phyloP scores from a whole-genome alignment of 2,888 invertebrate genomes.

The Augochlorella aurata region DNA sequence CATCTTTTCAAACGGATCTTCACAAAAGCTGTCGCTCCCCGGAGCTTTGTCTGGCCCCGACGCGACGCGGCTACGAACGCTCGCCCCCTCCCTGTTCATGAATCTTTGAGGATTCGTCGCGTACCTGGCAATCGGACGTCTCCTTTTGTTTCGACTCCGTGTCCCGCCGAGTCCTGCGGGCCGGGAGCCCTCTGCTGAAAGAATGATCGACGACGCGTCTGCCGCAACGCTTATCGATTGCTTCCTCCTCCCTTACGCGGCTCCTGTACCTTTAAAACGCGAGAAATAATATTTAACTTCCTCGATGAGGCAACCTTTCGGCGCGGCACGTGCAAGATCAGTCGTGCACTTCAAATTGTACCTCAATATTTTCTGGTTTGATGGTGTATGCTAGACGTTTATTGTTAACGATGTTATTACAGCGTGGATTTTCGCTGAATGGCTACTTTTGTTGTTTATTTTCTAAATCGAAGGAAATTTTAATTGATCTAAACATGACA shows the following conservation, averaged over 20 bases:
- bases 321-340: too few relatives aligned
- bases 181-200: conserved; percentile 1
- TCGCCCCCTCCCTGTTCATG: conserved; percentile 38
- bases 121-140: conserved; percentile 48
- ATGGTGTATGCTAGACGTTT: too few relatives aligned
- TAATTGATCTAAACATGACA: too few relatives aligned
- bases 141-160: conserved; percentile 45
- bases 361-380: too few relatives aligned
- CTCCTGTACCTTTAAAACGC: background rate
- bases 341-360: too few relatives aligned
- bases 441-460: too few relatives aligned
- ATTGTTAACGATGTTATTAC: too few relatives aligned
- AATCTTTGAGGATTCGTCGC: conserved; percentile 61
- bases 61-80: conserved; percentile 32
- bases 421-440: too few relatives aligned
- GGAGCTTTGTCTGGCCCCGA: conserved; percentile 51
- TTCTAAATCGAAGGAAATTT: too few relatives aligned
- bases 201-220: conserved; percentile 9
- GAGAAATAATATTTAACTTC: background rate
- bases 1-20: conserved; percentile 68
- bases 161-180: background rate
- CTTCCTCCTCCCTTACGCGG: background rate
- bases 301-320: too few relatives aligned
- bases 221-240: conserved; percentile 7
- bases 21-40: conserved; percentile 63